Percentiles rank a stretch among this genome's conserved stretches.
These are phyloP conservation scores for Hycleus phaleratus DNA, from an alignment of 1,140 invertebrate genomes.

Conservation along the genomic window DNA sequence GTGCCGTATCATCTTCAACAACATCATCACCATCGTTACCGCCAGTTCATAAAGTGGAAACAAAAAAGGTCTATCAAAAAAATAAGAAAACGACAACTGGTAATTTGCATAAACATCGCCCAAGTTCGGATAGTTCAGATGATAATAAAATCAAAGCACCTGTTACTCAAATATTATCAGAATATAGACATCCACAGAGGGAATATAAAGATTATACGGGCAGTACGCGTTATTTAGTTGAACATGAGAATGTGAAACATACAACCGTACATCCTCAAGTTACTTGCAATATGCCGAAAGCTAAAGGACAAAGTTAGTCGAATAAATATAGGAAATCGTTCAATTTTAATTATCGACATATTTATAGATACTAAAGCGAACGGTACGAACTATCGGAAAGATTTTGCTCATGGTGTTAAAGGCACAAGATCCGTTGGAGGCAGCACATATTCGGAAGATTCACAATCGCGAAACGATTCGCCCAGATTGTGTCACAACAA, in stretches of 20 bases:
- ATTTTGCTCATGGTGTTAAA: slow-evolving; percentile 32
- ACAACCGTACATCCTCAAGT: slow-evolving; percentile 36
- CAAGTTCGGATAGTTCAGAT: slow-evolving; percentile 19
- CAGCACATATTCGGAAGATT: slow-evolving; percentile 29
- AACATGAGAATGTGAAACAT: slow-evolving; percentile 5
- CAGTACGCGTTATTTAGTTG: slow-evolving; percentile 9
- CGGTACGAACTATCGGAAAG: slow-evolving; percentile 33
- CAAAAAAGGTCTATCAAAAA: slow-evolving; percentile 16
- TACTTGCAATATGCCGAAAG: slow-evolving; percentile 38
- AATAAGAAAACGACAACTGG: slow-evolving; percentile 7
- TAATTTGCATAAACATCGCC: slow-evolving; percentile 7
- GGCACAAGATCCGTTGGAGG: slow-evolving; percentile 22
- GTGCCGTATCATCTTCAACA: slow-evolving; percentile 46
- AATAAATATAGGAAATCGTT: background rate
- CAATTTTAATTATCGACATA: slow-evolving; percentile 1
- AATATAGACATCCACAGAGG: slow-evolving; percentile 35
- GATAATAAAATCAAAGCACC: slow-evolving; percentile 23
- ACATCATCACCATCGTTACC: slow-evolving; percentile 15
- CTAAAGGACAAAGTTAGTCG: slow-evolving; percentile 14
- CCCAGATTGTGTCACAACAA: slow-evolving; percentile 26
- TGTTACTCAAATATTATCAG: slow-evolving; percentile 34
- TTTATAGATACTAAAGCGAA: slow-evolving; percentile 22
- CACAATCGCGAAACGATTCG: slow-evolving; percentile 23
- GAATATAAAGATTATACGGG: slow-evolving; percentile 36
- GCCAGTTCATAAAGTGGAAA: slow-evolving; percentile 12